Percentiles rank a stretch among this genome's conserved stretches.
Evolutionary conservation across 2,888 invertebrate species (phyloP).

Genomic region (Lithophane ornitopus): DNA sequence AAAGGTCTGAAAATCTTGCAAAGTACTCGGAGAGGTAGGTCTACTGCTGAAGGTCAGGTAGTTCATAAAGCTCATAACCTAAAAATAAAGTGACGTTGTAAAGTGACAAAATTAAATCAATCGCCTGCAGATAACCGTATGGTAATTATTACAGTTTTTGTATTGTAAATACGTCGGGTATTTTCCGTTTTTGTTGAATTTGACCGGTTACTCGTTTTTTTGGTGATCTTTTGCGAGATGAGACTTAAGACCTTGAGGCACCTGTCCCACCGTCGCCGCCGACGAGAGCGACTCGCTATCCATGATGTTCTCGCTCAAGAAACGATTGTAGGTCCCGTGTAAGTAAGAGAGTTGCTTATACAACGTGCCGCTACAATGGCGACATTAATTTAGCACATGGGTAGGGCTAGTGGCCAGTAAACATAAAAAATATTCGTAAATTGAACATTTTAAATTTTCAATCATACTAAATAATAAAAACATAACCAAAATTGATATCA

Average conservation of each 20-base stretch:
- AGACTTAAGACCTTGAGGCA: conserved; percentile 9
- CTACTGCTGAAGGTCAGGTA: too few relatives aligned
- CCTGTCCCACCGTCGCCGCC: neutral
- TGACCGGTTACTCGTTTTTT: conserved; percentile 20
- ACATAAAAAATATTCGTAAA: too few relatives aligned
- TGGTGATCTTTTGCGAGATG: conserved; percentile 18
- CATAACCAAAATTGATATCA: too few relatives aligned
- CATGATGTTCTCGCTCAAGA: neutral
- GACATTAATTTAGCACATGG: too few relatives aligned
- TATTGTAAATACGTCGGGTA: neutral
- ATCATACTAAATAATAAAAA: too few relatives aligned
- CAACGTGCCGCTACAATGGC: too few relatives aligned
- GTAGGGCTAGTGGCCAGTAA: too few relatives aligned
- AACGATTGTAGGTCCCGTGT: neutral
- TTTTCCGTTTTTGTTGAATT: conserved; percentile 39
- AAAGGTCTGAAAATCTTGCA: neutral
- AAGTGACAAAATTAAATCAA: neutral
- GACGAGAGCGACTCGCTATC: neutral
- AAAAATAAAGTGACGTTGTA: too few relatives aligned
- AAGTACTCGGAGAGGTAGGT: neutral
- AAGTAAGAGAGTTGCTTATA: neutral
- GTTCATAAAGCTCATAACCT: neutral
- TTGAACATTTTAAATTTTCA: too few relatives aligned
- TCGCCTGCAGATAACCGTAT: neutral
- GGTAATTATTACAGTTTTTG: conserved; percentile 3